phyloP scores from a whole-genome alignment of 2,113 vertebrate species.

The Phyllostomus discolor region DNA sequence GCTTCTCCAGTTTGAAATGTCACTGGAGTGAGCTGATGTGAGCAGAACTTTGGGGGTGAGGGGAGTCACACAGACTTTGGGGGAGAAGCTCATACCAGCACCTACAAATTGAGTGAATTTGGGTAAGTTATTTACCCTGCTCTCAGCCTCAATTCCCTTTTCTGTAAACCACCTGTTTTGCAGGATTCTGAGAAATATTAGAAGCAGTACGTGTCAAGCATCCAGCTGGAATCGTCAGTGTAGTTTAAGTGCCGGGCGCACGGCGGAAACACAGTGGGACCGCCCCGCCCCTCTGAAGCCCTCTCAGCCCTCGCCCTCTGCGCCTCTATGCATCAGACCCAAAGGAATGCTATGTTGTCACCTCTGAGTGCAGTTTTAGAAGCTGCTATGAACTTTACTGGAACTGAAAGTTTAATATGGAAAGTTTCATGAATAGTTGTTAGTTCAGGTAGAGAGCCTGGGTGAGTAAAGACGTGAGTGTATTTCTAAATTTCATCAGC shows the following conservation, averaged over 20 bases:
- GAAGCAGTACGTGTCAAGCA: not conserved
- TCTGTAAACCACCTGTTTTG: not conserved
- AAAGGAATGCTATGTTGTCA: conserved; percentile 61
- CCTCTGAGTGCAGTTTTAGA: conserved; percentile 28
- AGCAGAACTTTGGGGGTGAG: not conserved
- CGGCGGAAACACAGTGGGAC: fast-evolving
- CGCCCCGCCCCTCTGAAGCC: not conserved
- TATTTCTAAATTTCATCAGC: conserved; percentile 65
- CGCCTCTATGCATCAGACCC: conserved; percentile 1
- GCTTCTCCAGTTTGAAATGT: not conserved
- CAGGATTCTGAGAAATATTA: not conserved
- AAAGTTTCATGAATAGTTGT: conserved; percentile 59
- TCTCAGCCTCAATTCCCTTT: not conserved
- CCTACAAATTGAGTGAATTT: not conserved
- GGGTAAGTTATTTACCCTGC: not conserved
- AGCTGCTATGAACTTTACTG: conserved; percentile 64
- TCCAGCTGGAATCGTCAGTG: not conserved
- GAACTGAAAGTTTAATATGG: conserved; percentile 69
- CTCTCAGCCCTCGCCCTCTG: not conserved
- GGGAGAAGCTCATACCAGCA: not conserved
- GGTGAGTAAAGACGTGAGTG: conserved; percentile 27
- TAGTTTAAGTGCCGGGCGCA: not conserved
- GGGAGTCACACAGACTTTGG: no score
- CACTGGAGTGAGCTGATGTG: not conserved
- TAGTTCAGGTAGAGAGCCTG: conserved; percentile 64